Evolutionary conservation across 2,888 invertebrate genomes (phyloP).

Genomic region (Xestia rhomboidea): DNA sequence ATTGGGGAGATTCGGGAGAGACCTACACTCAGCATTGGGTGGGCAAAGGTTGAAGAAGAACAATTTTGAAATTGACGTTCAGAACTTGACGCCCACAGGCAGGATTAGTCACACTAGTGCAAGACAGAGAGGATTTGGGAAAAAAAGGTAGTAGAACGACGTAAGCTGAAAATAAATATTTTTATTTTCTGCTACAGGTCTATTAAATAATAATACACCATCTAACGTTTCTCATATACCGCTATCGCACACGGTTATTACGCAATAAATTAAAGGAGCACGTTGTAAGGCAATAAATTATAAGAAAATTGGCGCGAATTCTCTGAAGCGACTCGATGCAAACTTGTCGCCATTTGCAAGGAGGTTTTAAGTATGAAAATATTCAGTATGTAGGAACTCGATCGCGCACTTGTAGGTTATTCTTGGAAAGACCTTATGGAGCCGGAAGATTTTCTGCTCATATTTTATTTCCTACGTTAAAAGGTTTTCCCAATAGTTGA

Average conservation of each 20-base stretch:
- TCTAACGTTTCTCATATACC: slow-evolving; percentile 63
- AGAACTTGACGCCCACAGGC: background rate
- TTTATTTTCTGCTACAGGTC: background rate
- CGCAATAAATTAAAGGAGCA: slow-evolving; percentile 71
- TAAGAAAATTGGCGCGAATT: slow-evolving; percentile 69
- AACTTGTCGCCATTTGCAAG: slow-evolving; percentile 50
- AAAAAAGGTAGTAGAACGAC: background rate
- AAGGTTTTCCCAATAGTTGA: background rate
- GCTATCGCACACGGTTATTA: slow-evolving; percentile 65
- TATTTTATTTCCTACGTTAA: background rate
- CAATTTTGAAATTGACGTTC: background rate
- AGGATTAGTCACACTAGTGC: background rate
- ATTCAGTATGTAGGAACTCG: slow-evolving; percentile 26
- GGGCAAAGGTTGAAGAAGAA: background rate
- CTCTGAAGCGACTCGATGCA: slow-evolving; percentile 50
- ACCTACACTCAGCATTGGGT: background rate
- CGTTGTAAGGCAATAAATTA: slow-evolving; percentile 70
- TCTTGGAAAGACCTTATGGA: background rate
- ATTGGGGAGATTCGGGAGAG: background rate
- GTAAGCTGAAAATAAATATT: too few species aligned
- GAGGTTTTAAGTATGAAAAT: slow-evolving; percentile 27
- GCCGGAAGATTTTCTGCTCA: background rate
- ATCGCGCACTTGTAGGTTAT: slow-evolving; percentile 10
- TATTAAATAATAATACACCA: slow-evolving; percentile 21
- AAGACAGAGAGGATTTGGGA: background rate